Base-by-base conservation (phyloP, 2,797 vertebrate genomes). In the Echiichthys vipera region DNA sequence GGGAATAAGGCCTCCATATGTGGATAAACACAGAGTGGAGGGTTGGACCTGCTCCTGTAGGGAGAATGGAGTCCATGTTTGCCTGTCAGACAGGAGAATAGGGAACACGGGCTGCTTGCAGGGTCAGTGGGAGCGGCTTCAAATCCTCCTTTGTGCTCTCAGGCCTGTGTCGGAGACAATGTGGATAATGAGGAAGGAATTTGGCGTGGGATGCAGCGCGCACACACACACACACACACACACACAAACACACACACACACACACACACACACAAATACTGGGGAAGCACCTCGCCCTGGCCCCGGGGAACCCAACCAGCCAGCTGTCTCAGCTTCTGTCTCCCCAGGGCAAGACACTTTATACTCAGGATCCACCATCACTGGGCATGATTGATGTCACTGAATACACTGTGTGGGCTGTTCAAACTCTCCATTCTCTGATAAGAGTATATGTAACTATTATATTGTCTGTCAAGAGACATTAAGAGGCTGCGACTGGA, bases 161-260 rank as follows among this genome's bases (percentile, higher is more conserved):
- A 5, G 72, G 80, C 78, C 88, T 61, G 74, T 5, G 43, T 79
- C 2, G n/a, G 71, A 90, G 83, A 91, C 86, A 87, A 88, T 85
- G 78, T 56, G 61, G 81, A 89, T 94, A 92, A 93, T 88, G 87
- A 91, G 89, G 84, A 79, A 84, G 83, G 87, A 91, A 88, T 92
- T 88, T 88, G 80, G 80, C 17, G 36, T 5, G 22, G 50, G 39
- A 61, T 20, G 43, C 68, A 59, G 49, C 64, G 47, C 40, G 15
- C 69, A 14, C 51, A 51, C 70, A 55, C 65, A 29, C 12, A 15
- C 46, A 34, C 66, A 50, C 37, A 5, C 11, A 51, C 66, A 32
- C 14, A 22, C 49, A 47, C 63, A 29, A 8, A 13, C 49, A 63
- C 72, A 67, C 42, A 24, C 40, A 42, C 39, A 67, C 59, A 37